Evolutionary conservation across 2,888 invertebrate genomes (phyloP).

Genomic region (Dermolepida albohirtum): DNA sequence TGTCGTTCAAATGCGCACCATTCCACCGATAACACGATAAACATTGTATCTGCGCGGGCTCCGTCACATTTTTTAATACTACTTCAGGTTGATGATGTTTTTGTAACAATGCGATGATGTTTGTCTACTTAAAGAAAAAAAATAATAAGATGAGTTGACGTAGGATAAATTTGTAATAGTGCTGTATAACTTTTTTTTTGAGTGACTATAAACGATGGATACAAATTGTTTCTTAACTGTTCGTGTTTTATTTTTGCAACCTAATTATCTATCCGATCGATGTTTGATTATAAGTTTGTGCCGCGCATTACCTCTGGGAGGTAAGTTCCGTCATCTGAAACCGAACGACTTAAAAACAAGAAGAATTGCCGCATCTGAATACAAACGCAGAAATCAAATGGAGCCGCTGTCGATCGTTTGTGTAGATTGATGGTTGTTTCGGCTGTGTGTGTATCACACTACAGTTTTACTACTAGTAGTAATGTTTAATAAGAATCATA

Average conservation of each 20-base stretch:
- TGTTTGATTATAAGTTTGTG: conserved; percentile 29
- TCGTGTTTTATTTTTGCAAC: conserved; percentile 51
- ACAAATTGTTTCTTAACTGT: conserved; percentile 63
- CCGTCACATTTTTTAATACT: conserved; percentile 43
- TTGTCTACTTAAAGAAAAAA: conserved; percentile 51
- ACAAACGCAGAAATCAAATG: conserved; percentile 39
- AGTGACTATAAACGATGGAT: conserved; percentile 64
- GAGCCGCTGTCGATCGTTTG: conserved; percentile 38
- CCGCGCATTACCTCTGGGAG: conserved; percentile 37
- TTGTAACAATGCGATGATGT: conserved; percentile 40
- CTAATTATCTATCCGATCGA: conserved; percentile 36
- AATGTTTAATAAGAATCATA: conserved; percentile 45
- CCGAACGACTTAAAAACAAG: conserved; percentile 22
- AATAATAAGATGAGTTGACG: conserved; percentile 57
- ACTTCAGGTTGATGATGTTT: conserved; percentile 43
- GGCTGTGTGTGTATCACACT: conserved; percentile 43
- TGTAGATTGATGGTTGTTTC: conserved; percentile 40
- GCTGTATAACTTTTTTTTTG: conserved; percentile 64
- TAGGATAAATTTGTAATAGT: conserved; percentile 63
- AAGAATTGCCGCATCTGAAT: conserved; percentile 12
- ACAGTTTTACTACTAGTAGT: conserved; percentile 45
- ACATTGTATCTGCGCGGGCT: conserved; percentile 44
- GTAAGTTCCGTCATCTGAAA: conserved; percentile 36
- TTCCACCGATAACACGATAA: conserved; percentile 42
- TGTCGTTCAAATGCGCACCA: conserved; percentile 59